Conservation (phyloP, 2,888 invertebrate genomes). For the Dichetophora obliterata region DNA sequence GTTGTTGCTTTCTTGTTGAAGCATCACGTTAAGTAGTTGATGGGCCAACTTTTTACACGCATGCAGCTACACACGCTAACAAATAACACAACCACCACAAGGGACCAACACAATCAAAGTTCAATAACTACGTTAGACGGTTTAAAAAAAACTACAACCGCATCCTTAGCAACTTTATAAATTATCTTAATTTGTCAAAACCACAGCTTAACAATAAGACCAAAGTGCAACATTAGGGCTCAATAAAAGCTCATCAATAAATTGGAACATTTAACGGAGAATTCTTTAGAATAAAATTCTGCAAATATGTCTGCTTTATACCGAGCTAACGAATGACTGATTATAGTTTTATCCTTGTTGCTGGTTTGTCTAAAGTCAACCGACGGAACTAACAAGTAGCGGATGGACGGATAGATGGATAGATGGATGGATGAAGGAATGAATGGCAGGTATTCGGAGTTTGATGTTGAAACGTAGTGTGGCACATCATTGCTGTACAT, state of each 20-base stretch:
- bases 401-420: background rate
- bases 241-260: conserved; percentile 39
- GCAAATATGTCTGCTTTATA: conserved; percentile 28
- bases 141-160: background rate
- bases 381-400: conserved; percentile 1
- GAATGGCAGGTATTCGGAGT: background rate
- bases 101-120: background rate
- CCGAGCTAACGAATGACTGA: conserved; percentile 26
- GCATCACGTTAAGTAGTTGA: no score
- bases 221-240: background rate
- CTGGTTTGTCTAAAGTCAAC: background rate
- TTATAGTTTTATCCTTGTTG: conserved; percentile 3
- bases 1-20: no score
- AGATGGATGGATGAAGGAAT: background rate
- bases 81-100: background rate
- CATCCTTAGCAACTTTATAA: conserved; percentile 1
- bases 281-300: conserved; percentile 24
- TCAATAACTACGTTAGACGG: background rate
- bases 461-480: background rate
- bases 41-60: no score
- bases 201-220: background rate
- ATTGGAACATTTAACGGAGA: conserved; percentile 36
- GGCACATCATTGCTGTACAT: background rate
- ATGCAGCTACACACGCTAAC: background rate
- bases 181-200: background rate